A percentile compares a stretch with the other conserved stretches of the same genome.
Conservation (phyloP, 1,140 invertebrate genomes). For the Lordiphosa mommai region DNA sequence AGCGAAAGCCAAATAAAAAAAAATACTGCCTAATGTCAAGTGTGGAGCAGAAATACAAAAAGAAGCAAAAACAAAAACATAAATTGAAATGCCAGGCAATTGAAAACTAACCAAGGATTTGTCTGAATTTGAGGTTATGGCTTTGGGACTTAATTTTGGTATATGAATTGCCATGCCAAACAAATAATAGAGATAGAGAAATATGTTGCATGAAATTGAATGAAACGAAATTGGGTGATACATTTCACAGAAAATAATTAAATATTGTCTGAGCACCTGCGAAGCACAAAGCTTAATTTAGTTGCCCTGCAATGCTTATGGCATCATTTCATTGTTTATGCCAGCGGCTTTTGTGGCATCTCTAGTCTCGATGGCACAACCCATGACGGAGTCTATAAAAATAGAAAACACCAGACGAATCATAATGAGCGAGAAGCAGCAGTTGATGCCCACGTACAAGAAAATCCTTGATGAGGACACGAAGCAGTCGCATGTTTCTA, state of each 20-base stretch:
- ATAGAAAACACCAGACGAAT: conserved; percentile 56
- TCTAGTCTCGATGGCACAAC: background rate
- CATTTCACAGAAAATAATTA: no score
- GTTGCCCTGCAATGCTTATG: background rate
- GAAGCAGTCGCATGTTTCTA: conserved; percentile 3
- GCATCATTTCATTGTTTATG: conserved; percentile 6
- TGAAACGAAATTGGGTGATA: no score
- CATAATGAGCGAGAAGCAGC: conserved; percentile 39
- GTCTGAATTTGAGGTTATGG: conserved; percentile 4
- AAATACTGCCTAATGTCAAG: conserved; percentile 21
- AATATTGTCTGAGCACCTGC: no score
- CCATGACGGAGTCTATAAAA: conserved; percentile 48
- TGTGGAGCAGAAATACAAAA: background rate
- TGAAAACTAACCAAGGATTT: conserved; percentile 43
- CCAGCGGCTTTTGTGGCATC: background rate
- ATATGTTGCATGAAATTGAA: no score
- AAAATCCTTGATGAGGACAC: conserved; percentile 12
- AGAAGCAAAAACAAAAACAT: conserved; percentile 28
- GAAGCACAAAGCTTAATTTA: background rate
- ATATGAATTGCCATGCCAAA: background rate
- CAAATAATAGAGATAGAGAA: no score
- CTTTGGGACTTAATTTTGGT: conserved; percentile 6
- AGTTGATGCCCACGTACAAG: conserved; percentile 2
- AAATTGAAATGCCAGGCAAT: conserved; percentile 46
- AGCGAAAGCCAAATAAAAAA: conserved; percentile 9